phyloP scores from a whole-genome alignment of 2,113 vertebrate species.

The Hepsetus odoe region DNA sequence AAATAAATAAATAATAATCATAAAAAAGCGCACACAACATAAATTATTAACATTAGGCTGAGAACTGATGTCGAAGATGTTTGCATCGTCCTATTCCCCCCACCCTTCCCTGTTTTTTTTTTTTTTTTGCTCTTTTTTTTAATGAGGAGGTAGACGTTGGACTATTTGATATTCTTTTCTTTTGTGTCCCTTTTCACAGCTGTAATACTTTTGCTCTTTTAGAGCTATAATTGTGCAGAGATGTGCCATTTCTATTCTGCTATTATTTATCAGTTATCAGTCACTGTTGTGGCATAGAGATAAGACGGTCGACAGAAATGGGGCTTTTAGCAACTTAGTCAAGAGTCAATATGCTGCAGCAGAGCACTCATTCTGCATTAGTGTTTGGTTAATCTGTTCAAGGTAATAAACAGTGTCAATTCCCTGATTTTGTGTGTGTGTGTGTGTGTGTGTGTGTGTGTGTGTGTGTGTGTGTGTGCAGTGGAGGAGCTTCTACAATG shows the following conservation, averaged over 20 bases:
- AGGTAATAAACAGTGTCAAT: constrained; percentile 3
- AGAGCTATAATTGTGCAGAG: constrained; percentile 71
- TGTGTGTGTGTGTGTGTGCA: neutral
- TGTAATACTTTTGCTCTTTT: constrained; percentile 40
- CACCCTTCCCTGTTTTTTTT: constrained; percentile 45
- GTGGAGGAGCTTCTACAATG: neutral
- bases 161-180: constrained; percentile 70
- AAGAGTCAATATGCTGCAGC: neutral
- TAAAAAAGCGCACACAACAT: constrained; percentile 79
- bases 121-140: constrained; percentile 64
- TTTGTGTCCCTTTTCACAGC: constrained; percentile 51
- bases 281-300: constrained; percentile 9
- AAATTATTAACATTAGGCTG: constrained; percentile 83
- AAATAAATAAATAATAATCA: constrained; percentile 83
- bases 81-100: constrained; percentile 68
- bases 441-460: neutral
- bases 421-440: neutral
- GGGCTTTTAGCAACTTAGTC: constrained; percentile 4
- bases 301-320: neutral
- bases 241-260: constrained; percentile 54
- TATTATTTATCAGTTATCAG: constrained; percentile 53
- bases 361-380: neutral
- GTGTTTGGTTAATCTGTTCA: neutral
- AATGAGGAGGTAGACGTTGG: constrained; percentile 66
- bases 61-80: constrained; percentile 77